Evolutionary conservation across 2,888 invertebrate species (phyloP).

Genomic region (Plebejus melissa): DNA sequence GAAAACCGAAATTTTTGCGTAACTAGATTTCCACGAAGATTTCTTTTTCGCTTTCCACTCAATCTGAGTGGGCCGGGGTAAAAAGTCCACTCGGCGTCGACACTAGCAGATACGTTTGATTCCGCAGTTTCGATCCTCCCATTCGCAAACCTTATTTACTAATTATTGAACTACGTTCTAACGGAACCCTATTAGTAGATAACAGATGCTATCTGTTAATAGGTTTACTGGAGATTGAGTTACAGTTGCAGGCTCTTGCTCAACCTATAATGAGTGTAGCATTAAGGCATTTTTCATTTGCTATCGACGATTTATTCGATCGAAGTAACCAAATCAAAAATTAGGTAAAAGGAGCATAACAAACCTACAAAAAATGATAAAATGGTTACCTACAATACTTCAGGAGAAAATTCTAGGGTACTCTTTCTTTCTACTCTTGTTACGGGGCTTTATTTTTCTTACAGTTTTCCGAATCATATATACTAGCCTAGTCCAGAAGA

Average conservation of each 20-base stretch:
- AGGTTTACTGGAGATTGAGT: not conserved
- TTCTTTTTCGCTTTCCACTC: slow-evolving; percentile 36
- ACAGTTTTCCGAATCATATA: no score
- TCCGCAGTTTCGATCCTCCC: not conserved
- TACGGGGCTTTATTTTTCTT: no score
- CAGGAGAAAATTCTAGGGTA: no score
- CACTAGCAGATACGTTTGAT: slow-evolving; percentile 54
- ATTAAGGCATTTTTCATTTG: no score
- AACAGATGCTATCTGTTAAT: not conserved
- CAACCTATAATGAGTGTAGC: no score
- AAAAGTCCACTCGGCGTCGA: slow-evolving; percentile 49
- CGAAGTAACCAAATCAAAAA: no score
- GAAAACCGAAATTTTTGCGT: slow-evolving; percentile 31
- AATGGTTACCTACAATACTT: no score
- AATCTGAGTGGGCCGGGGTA: slow-evolving; percentile 36
- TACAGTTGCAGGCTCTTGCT: not conserved
- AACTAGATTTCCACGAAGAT: slow-evolving; percentile 36
- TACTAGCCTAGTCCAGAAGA: no score
- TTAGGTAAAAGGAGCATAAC: no score
- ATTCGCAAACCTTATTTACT: not conserved
- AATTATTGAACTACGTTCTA: slow-evolving; percentile 7
- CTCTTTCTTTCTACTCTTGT: no score
- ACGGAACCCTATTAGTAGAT: not conserved
- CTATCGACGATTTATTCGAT: no score
- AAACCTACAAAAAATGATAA: no score